Percentiles rank a stretch among this genome's conserved stretches.
Evolutionary conservation across 1,140 invertebrate species (phyloP).

Genomic region (Papilio glaucus): DNA sequence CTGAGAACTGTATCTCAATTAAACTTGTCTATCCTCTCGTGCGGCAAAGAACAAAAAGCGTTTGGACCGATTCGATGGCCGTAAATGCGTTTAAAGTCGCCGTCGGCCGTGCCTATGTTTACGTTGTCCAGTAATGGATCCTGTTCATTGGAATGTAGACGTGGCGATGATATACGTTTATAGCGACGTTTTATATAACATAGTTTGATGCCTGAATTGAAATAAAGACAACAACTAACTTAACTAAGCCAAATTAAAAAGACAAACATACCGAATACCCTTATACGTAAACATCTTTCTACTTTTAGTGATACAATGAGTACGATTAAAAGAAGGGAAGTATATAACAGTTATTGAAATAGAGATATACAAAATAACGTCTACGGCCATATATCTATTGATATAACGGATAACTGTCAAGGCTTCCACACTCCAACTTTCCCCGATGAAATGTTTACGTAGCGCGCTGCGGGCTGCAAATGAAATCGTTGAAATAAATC

Average conservation of each 20-base stretch:
- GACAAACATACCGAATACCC: too few species aligned
- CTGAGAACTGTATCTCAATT: conserved; percentile 46
- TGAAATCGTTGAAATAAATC: conserved; percentile 52
- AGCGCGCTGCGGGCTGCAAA: conserved; percentile 38
- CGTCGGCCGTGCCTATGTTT: conserved; percentile 59
- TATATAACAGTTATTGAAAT: conserved; percentile 19
- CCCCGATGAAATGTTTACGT: conserved; percentile 41
- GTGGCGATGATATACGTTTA: conserved; percentile 50
- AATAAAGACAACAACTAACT: too few species aligned
- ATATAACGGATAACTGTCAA: conserved; percentile 50
- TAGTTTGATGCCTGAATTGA: not conserved
- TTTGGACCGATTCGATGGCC: conserved; percentile 51
- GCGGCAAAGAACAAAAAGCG: conserved; percentile 53
- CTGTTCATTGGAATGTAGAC: conserved; percentile 58
- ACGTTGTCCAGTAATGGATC: conserved; percentile 65
- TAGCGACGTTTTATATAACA: conserved; percentile 43
- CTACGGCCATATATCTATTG: conserved; percentile 4
- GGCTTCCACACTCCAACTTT: conserved; percentile 40
- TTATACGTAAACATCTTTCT: too few species aligned
- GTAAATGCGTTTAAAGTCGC: conserved; percentile 64
- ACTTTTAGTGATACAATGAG: too few species aligned
- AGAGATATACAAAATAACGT: not conserved
- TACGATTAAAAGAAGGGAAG: not conserved
- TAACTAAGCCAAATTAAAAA: too few species aligned
- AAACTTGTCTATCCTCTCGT: conserved; percentile 44